Conservation (phyloP, 2,797 vertebrate species). For the Pangasius sanitwongsei region DNA sequence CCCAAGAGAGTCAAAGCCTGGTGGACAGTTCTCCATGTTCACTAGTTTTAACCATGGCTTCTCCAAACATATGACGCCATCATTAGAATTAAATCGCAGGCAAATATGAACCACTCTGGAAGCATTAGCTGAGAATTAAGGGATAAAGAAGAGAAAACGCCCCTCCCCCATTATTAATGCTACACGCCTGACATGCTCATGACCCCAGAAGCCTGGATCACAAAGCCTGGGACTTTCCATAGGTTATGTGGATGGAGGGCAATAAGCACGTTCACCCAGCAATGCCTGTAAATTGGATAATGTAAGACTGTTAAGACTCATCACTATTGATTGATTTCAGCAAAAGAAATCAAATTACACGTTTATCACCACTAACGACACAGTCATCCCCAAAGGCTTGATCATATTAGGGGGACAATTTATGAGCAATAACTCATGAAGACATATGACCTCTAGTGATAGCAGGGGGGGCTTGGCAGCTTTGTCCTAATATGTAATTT, state of each 20-base stretch:
- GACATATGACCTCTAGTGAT: constrained; percentile 38
- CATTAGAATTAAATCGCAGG: not conserved
- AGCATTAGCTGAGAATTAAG: not conserved
- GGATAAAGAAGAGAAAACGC: not conserved
- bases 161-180: not conserved
- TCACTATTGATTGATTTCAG: constrained; percentile 39
- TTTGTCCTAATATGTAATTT: constrained; percentile 32
- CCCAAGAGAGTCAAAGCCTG: not conserved
- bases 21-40: not conserved
- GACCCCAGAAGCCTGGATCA: constrained; percentile 19
- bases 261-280: not conserved
- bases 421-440: constrained; percentile 46
- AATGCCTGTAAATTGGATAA: constrained; percentile 8
- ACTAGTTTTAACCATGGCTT: not conserved
- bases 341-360: constrained; percentile 43
- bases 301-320: constrained; percentile 14
- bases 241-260: not conserved
- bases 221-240: not conserved
- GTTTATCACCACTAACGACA: constrained; percentile 55
- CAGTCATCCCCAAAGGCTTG: constrained; percentile 25
- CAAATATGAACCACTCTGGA: not conserved
- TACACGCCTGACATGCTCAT: not conserved
- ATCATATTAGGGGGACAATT: constrained; percentile 40
- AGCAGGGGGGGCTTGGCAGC: constrained; percentile 12
- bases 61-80: not conserved